Evolutionary conservation across 2,888 invertebrate species (phyloP), one percentile per base, ranked within the genome.

Genomic region (Anodontia alba): DNA sequence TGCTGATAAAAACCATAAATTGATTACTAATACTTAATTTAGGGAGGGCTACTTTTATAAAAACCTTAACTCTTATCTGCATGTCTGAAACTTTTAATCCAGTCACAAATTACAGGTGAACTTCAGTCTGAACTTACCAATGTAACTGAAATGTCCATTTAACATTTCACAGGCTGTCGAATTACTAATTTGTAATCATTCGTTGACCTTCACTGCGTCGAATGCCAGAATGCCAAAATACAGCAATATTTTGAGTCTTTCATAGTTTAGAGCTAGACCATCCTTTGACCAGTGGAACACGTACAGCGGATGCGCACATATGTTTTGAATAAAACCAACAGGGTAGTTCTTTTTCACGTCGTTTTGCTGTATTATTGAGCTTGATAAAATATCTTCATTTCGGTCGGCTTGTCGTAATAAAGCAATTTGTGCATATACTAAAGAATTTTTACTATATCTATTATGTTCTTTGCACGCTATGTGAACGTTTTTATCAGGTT

Each of bases 181-280:
- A 69, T 23, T 17, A 54, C 68, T 17, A 51, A 29, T 69, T 76
- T 69, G 69, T 76, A 76, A 69, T 76, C 10, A 76, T 31, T 57
- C 51, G 46, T 51, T 76, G 69, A 31, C 43, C 42, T 8, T 46
- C 38, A 5, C 17, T 20, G 29, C n/a, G 26, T 3, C 26, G 33
- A 12, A 68, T 23, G 17, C 72, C 69, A 15, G 68, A 68, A 76
- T 76, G 69, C 76, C 76, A 76, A 38, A 76, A 76, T 17, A 76
- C 31, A 12, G 20, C 23, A 51, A 69, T 49, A 15, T 42, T 42
- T 42, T 42, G 3, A 42, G 33, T 26, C 29, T 17, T 38, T 36
- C 57, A 57, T 73, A 26, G 51, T 73, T 33, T 17, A 73, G 36
- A 15, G 23, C 23, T 15, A 67, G 36, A 10, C 62, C 73, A 10